A percentile compares a stretch with the other conserved stretches of the same genome.
Evolutionary conservation across 2,888 invertebrate species (phyloP).

Genomic region (Clunio marinus): DNA sequence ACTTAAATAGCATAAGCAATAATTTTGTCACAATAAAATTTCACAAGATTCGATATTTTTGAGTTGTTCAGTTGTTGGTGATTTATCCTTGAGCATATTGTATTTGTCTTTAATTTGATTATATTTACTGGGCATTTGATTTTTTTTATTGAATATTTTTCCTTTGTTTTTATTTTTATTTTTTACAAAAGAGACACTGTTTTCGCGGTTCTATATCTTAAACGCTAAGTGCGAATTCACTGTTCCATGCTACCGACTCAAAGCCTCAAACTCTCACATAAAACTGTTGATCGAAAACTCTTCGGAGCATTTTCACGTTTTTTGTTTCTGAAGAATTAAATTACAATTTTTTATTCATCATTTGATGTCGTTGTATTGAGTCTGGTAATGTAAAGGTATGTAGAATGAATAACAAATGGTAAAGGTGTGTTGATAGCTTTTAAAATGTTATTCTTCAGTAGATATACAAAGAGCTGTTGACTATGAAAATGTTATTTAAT

Average conservation of each 20-base stretch:
- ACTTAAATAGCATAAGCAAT: not conserved
- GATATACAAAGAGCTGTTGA: no score
- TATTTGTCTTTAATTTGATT: no score
- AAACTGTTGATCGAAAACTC: constrained; percentile 33
- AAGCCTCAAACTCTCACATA: constrained; percentile 35
- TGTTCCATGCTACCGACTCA: constrained; percentile 39
- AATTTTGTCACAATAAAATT: no score
- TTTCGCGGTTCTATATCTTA: not conserved
- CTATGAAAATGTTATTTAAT: constrained; percentile 13
- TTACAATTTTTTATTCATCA: constrained; percentile 14
- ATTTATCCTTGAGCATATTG: no score
- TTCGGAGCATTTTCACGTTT: constrained; percentile 26
- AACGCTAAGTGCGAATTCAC: constrained; percentile 29
- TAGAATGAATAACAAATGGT: not conserved
- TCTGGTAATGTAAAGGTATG: not conserved
- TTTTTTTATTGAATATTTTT: constrained; percentile 1
- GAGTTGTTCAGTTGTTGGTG: no score
- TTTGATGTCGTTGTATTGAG: not conserved
- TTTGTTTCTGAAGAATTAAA: constrained; percentile 22
- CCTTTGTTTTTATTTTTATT: not conserved
- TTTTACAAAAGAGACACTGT: not conserved
- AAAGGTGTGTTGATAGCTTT: constrained; percentile 22
- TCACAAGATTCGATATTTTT: no score
- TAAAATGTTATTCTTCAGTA: not conserved
- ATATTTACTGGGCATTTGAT: not conserved